A percentile compares a stretch with the other conserved stretches of the same genome.
phyloP scores from a whole-genome alignment of 2,888 invertebrate species.

The Lobophora halterata region DNA sequence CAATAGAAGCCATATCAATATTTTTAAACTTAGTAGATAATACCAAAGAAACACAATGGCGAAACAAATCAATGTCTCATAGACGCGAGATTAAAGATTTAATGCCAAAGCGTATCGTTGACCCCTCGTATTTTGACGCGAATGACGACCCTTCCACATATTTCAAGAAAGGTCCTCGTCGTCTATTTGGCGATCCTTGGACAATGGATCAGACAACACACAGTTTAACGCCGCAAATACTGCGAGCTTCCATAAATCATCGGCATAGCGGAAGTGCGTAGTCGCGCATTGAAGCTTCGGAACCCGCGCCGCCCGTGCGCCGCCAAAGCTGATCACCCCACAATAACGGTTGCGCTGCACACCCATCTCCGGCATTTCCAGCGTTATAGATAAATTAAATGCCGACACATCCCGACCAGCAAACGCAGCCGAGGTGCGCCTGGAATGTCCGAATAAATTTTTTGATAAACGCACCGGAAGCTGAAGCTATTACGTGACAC shows the following conservation, averaged over 20 bases:
- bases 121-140: constrained; percentile 61
- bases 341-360: constrained; percentile 69
- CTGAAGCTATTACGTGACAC: constrained; percentile 74
- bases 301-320: constrained; percentile 17
- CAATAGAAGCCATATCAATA: constrained; percentile 29
- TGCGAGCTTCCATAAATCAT: constrained; percentile 74
- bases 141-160: constrained; percentile 62
- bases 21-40: constrained; percentile 32
- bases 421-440: constrained; percentile 62
- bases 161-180: constrained; percentile 67
- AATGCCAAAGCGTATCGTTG: constrained; percentile 46
- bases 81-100: constrained; percentile 53
- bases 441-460: constrained; percentile 77
- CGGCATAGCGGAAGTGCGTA: constrained; percentile 77
- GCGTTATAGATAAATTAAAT: constrained; percentile 78
- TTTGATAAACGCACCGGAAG: constrained; percentile 79
- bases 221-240: constrained; percentile 71
- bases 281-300: constrained; percentile 27
- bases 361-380: constrained; percentile 65
- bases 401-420: constrained; percentile 68
- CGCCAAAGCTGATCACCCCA: constrained; percentile 52
- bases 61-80: constrained; percentile 51
- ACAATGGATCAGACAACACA: constrained; percentile 73
- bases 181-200: constrained; percentile 62
- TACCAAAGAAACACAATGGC: constrained; percentile 37